Evolutionary conservation across 2,797 vertebrate species (phyloP), one percentile per base, ranked within the genome.

Genomic region (Poecilia velifera): DNA sequence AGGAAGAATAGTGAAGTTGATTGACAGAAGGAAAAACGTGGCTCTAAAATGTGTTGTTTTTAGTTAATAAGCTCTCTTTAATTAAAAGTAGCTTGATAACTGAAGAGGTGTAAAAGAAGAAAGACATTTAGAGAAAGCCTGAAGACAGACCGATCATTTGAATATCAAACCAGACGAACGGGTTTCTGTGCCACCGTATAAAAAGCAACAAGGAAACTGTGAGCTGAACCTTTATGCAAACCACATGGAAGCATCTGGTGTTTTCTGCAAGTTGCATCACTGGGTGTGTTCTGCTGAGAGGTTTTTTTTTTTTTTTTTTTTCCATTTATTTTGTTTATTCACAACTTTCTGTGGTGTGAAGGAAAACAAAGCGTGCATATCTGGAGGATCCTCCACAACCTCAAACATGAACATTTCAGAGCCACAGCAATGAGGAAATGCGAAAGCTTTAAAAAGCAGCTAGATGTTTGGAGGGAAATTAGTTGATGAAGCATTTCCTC

Each of bases 151-250:
- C 18, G 1, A 49, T 76, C 86, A 79, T 74, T 46, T 46, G 68
- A 72, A 46, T 84, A 83, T 75, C 59, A 3, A 88, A 89, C 92
- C 73, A 78, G 92, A 86, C 76, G 1, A 14, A 76, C 92, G 62
- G 84, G 93, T 88, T 91, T 85, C 66, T 51, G 18, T 25, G 72
- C 76, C 59, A 86, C 85, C 75, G 81, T 72, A 41, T 70, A 77
- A 62, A 73, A 55, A 76, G 76, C 79, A 62, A 80, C 73, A 83
- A 76, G 73, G 84, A 88, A 84, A 74, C 31, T 0, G 14, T 51
- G 41, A 76, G 45, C 62, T 82, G 45, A 76, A 82, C 43, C 43
- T 76, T 39, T 28, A 77, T 77, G 82, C 73, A 80, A 85, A 80
- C 28, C 28, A 16, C 82, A 90, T 82, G 22, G 14, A 73, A 78